Base-by-base conservation (phyloP, 2,888 invertebrate species). In the Andrena chrysosceles region DNA sequence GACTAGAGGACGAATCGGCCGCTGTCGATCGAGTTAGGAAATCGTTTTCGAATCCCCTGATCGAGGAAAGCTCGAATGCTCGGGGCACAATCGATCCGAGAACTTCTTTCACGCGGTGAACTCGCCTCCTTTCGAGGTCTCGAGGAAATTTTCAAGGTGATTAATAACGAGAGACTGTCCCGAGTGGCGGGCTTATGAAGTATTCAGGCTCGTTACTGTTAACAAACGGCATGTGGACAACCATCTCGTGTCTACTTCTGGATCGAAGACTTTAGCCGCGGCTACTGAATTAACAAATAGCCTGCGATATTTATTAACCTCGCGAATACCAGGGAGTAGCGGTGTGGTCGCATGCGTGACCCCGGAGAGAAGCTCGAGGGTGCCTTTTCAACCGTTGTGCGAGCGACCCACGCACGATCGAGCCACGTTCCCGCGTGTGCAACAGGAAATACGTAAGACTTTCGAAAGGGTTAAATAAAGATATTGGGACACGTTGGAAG, bases 281-380 rank as follows among this genome's bases (percentile, higher is more conserved):
- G 63, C 78, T 75, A 71, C 67, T 87, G 85, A 88, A 87, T 86
- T 88, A 88, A 88, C 69, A 60, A 87, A 78, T 59, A 84, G 74
- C 69, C 66, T 23, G 63, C 60, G 86, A 84, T 88, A 84, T 82
- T 77, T 86, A 84, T 78, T 80, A 82, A 78, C 71, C 80, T 59
- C 69, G 85, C 75, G 88, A 87, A 87, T 88, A 87, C 77, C 84
- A 84, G 79, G 59, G 75, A 80, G 81, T 68, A 64, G 73, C 73
- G 68, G 70, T 60, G 35, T 60, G 54, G 82, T 62, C 71, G 68
- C 69, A 54, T 49, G 69, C 63, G 48, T 23, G 52, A 70, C 49
- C 1, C 31, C 48, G 73, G 72, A 71, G 64, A 72, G 60, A 63
- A 78, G 31, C 69, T 67, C 20, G 42, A 42, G 66, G n/a, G 20